Base-by-base conservation (phyloP, 1,140 invertebrate species). In the Pararge aegeria region DNA sequence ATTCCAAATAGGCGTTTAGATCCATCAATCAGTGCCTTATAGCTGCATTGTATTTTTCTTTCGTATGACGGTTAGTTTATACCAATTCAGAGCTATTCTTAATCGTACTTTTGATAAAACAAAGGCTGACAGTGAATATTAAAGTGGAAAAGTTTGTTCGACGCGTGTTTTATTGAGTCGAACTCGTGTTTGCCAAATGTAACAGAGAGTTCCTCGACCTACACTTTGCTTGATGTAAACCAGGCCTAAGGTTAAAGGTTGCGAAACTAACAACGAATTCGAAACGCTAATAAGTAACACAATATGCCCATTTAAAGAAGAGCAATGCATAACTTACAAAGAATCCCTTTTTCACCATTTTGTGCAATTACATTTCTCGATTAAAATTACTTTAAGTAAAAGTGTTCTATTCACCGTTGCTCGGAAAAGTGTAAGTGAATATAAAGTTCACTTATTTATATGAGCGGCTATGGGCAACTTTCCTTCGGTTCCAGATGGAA, bases 391-490 rank as follows among this genome's bases (percentile, higher is more conserved):
- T 34, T 34, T 12, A 76, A 78, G 68, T 70, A 87, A 88, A 87
- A 87, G 81, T 80, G 76, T 63, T 80, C 71, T 69, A 73, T 64
- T 59, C 74, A 66, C 55, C 58, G 69, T 56, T 66, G 68, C 70
- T 64, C 60, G 75, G 83, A 89, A 87, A 87, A 87, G 86, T 89
- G 86, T 72, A 54, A 53, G 65, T 68, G 49, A 60, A 68, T 87
- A 87, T 85, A 78, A 87, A 87, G 86, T 87, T 83, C 79, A 87
- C 61, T 80, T 71, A 83, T 87, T 87, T 89, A 87, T 89, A 87
- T 80, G 69, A 83, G 68, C 71, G 70, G 52, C 50, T 51, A 44
- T 71, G 63, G 66, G 68, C 80, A 81, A 84, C 81, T 86, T 89
- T 87, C 85, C 82, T 85, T 66, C 46, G 64, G 70, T 55, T 81